Evolutionary conservation across 2,113 vertebrate genomes (phyloP).

Genomic region (Serinus canaria): DNA sequence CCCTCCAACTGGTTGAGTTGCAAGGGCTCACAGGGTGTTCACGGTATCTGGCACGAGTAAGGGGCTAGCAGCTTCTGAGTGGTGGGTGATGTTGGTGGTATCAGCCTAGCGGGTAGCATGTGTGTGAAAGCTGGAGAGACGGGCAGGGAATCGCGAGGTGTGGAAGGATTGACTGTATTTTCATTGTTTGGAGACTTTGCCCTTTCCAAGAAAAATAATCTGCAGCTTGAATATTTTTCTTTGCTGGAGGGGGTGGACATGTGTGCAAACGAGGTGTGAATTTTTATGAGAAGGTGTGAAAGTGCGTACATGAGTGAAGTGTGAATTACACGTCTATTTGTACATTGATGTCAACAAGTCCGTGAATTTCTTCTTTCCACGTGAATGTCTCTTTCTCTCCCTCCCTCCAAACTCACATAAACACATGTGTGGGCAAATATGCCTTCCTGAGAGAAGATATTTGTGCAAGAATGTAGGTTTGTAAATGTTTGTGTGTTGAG

Average conservation of each 20-base stretch:
- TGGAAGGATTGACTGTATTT: slow-evolving; percentile 62
- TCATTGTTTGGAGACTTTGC: slow-evolving; percentile 56
- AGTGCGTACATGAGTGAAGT: slow-evolving; percentile 55
- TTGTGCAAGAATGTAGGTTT: slow-evolving; percentile 52
- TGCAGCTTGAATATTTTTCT: slow-evolving; percentile 66
- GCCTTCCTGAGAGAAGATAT: slow-evolving; percentile 24
- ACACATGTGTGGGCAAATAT: slow-evolving; percentile 46
- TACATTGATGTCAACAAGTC: slow-evolving; percentile 48
- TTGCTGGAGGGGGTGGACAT: slow-evolving; percentile 58
- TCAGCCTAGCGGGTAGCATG: slow-evolving; percentile 43
- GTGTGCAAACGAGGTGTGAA: slow-evolving; percentile 70
- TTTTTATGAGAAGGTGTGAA: slow-evolving; percentile 68
- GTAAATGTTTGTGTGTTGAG: slow-evolving; percentile 64
- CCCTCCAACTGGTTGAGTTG: not conserved
- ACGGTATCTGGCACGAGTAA: not conserved
- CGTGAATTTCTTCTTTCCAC: slow-evolving; percentile 2
- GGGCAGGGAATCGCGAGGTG: slow-evolving; percentile 38
- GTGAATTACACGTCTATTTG: slow-evolving; percentile 64
- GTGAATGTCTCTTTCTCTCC: not conserved
- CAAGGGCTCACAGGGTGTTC: not conserved
- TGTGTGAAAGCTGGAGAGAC: slow-evolving; percentile 38
- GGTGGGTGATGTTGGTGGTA: slow-evolving; percentile 49
- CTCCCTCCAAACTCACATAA: not conserved
- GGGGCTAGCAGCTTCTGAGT: slow-evolving; percentile 27
- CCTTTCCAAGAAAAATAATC: slow-evolving; percentile 73